These are phyloP conservation scores for Neodontobutis hainanensis DNA, from an alignment of 2,113 vertebrate genomes.

Conservation along the genomic window DNA sequence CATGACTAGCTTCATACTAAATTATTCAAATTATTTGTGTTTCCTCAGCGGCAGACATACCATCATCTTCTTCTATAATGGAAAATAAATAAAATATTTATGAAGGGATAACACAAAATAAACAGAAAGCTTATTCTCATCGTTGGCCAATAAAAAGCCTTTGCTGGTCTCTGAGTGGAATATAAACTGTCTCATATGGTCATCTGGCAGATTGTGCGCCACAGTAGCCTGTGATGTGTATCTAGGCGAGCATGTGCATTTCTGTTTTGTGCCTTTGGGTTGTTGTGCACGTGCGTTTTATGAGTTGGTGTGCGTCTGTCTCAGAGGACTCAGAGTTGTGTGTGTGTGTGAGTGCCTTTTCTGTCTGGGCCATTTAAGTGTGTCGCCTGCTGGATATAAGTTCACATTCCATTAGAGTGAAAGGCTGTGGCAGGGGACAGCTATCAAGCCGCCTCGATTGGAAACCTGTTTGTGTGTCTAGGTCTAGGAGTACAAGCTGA, in stretches of 20 bases:
- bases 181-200: slow-evolving; percentile 49
- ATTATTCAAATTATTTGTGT: slow-evolving; percentile 64
- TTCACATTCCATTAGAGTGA: slow-evolving; percentile 69
- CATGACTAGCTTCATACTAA: slow-evolving; percentile 36
- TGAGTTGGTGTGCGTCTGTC: slow-evolving; percentile 41
- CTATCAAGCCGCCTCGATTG: slow-evolving; percentile 62
- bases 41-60: slow-evolving; percentile 47
- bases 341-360: slow-evolving; percentile 33
- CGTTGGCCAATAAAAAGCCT: slow-evolving; percentile 43
- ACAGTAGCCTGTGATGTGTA: slow-evolving; percentile 5
- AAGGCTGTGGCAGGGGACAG: slow-evolving; percentile 60
- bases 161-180: slow-evolving; percentile 47
- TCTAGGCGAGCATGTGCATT: slow-evolving; percentile 18
- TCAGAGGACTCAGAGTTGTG: slow-evolving; percentile 35
- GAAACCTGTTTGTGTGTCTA: slow-evolving; percentile 24
- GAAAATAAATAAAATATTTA: slow-evolving; percentile 66
- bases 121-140: slow-evolving; percentile 62
- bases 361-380: slow-evolving; percentile 45
- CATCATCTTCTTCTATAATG: slow-evolving; percentile 50
- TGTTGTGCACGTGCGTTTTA: slow-evolving; percentile 1
- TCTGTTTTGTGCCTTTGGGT: slow-evolving; percentile 17
- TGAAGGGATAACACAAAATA: slow-evolving; percentile 61
- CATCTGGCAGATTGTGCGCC: slow-evolving; percentile 1
- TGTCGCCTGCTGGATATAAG: slow-evolving; percentile 62
- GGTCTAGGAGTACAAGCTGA: slow-evolving; percentile 12